phyloP scores from a whole-genome alignment of 2,888 invertebrate genomes.

The Polydrusus pterygomalis region DNA sequence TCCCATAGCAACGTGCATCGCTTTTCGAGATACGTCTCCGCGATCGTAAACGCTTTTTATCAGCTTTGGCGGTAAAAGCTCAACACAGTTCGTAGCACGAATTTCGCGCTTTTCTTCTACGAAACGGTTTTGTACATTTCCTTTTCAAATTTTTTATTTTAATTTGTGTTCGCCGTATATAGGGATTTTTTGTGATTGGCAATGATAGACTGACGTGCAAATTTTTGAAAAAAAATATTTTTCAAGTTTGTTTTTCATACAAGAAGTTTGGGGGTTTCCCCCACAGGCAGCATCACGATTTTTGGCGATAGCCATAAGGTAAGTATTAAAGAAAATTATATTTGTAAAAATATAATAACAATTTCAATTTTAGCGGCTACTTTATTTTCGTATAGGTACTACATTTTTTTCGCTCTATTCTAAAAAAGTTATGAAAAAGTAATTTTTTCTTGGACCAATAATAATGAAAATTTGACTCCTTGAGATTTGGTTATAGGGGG shows the following conservation, averaged over 20 bases:
- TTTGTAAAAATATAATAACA: too few relatives aligned
- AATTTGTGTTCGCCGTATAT: neutral
- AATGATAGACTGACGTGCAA: conserved; percentile 1
- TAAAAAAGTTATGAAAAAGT: too few relatives aligned
- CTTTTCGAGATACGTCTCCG: conserved; percentile 49
- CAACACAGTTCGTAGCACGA: conserved; percentile 23
- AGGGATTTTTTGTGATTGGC: neutral
- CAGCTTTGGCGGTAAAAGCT: conserved; percentile 52
- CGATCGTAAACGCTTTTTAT: conserved; percentile 46
- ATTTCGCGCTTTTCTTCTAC: conserved; percentile 16
- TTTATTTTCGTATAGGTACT: too few relatives aligned
- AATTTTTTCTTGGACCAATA: too few relatives aligned
- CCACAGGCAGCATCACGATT: conserved; percentile 71
- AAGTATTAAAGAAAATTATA: conserved; percentile 42
- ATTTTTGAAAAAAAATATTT: neutral
- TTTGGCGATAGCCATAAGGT: conserved; percentile 72
- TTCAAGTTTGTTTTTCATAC: conserved; percentile 8
- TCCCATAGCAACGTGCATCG: conserved; percentile 69
- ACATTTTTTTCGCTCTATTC: too few relatives aligned
- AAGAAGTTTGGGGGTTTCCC: conserved; percentile 59
- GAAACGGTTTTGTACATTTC: neutral
- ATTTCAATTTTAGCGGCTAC: too few relatives aligned
- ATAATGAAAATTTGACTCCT: too few relatives aligned
- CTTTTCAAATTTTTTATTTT: neutral
- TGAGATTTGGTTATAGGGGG: too few relatives aligned